Evolutionary conservation across 2,113 vertebrate genomes (phyloP).

Genomic region (Toxotes chatareus): DNA sequence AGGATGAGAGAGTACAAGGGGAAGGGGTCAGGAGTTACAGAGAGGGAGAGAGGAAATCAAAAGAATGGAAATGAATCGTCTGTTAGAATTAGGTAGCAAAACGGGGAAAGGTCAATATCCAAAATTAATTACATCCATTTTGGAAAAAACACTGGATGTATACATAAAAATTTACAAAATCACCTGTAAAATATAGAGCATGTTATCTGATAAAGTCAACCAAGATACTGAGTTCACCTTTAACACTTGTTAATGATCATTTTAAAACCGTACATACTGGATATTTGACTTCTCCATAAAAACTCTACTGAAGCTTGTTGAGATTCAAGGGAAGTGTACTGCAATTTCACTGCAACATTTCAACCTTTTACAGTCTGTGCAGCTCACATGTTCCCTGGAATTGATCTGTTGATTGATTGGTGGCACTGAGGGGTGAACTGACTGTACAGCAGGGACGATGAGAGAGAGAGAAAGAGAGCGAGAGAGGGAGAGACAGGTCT

Average conservation of each 20-base stretch:
- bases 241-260: not conserved
- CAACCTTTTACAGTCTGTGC: not conserved
- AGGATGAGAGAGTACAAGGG: slow-evolving; percentile 37
- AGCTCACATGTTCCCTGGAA: slow-evolving; percentile 13
- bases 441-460: not conserved
- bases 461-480: not conserved
- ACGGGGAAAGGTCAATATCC: not conserved
- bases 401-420: slow-evolving; percentile 58
- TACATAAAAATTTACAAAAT: not conserved
- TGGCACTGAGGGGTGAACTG: slow-evolving; percentile 16
- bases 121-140: not conserved
- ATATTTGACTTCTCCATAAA: not conserved
- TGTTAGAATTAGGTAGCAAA: not conserved
- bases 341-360: not conserved
- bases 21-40: slow-evolving; percentile 36
- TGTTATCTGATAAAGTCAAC: not conserved
- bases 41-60: not conserved
- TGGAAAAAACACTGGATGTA: not conserved
- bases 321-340: not conserved
- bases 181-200: not conserved
- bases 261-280: not conserved
- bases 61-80: not conserved
- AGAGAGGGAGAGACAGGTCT: slow-evolving; percentile 12
- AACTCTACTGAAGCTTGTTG: not conserved
- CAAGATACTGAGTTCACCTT: not conserved